Evolutionary conservation across 2,888 invertebrate genomes (phyloP).

Genomic region (Scaptomyza cyrtandrae): DNA sequence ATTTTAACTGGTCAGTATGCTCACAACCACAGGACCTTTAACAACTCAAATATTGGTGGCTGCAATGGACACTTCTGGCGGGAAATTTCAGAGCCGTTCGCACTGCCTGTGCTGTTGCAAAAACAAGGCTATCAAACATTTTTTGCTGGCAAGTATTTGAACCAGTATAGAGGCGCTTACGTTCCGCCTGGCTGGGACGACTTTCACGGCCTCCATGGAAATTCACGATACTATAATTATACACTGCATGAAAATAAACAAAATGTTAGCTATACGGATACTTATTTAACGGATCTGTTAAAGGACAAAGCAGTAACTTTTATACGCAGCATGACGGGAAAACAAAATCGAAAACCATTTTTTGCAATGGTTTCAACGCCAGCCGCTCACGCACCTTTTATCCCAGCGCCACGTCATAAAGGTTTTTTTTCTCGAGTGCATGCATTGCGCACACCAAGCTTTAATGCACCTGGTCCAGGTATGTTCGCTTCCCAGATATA

Average conservation of each 20-base stretch:
- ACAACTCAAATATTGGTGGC: constrained; percentile 92
- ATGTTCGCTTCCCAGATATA: constrained; percentile 8
- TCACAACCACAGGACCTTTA: constrained; percentile 91
- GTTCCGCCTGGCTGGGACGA: constrained; percentile 94
- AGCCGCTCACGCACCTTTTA: constrained; percentile 94
- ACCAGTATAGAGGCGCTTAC: constrained; percentile 88
- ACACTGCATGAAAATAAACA: constrained; percentile 92
- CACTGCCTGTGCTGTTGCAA: constrained; percentile 89
- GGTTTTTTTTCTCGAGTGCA: constrained; percentile 87
- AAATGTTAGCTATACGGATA: constrained; percentile 87
- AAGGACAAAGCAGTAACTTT: constrained; percentile 82
- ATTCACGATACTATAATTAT: constrained; percentile 97
- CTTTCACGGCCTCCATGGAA: constrained; percentile 95
- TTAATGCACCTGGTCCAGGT: constrained; percentile 85
- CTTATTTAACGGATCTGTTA: constrained; percentile 94
- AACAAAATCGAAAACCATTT: constrained; percentile 85
- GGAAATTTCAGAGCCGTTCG: constrained; percentile 86
- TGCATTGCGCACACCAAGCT: constrained; percentile 89
- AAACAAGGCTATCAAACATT: constrained; percentile 91
- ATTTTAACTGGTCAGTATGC: constrained; percentile 93
- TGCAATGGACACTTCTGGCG: constrained; percentile 91
- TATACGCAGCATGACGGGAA: constrained; percentile 28
- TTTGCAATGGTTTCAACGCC: constrained; percentile 95
- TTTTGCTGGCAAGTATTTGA: constrained; percentile 97
- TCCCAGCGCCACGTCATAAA: constrained; percentile 90